Percentiles rank a stretch among this genome's conserved stretches.
phyloP scores from a whole-genome alignment of 2,888 invertebrate genomes.

The Oithona nana region DNA sequence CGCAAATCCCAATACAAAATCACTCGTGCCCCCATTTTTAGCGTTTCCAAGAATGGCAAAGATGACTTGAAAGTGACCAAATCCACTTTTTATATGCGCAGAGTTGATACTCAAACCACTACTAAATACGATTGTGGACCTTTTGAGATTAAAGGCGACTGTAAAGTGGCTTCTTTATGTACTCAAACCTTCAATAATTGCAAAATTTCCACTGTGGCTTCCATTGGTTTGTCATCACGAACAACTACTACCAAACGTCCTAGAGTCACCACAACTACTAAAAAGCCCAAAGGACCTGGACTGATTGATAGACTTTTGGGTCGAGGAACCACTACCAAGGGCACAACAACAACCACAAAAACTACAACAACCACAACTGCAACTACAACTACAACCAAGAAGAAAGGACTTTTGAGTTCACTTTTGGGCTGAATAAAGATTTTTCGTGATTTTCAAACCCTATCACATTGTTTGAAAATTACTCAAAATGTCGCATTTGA shows the following conservation, averaged over 20 bases:
- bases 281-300: too few relatives aligned
- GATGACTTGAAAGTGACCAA: neutral
- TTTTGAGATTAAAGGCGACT: conserved; percentile 1
- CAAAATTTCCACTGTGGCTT: too few relatives aligned
- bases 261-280: too few relatives aligned
- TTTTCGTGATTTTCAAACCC: too few relatives aligned
- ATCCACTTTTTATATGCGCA: neutral
- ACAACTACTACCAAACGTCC: too few relatives aligned
- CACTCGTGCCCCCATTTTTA: neutral
- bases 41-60: conserved; percentile 1
- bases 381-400: neutral
- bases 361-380: neutral
- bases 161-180: neutral
- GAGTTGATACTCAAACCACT: neutral
- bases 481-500: too few relatives aligned
- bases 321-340: neutral
- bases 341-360: neutral
- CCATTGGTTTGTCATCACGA: too few relatives aligned
- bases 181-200: neutral
- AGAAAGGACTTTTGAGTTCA: neutral
- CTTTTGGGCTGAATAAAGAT: neutral
- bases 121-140: conserved; percentile 5
- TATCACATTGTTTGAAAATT: too few relatives aligned
- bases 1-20: neutral
- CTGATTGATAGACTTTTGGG: too few relatives aligned